phyloP scores from a whole-genome alignment of 2,797 vertebrate species.

The Pseudopleuronectes americanus region DNA sequence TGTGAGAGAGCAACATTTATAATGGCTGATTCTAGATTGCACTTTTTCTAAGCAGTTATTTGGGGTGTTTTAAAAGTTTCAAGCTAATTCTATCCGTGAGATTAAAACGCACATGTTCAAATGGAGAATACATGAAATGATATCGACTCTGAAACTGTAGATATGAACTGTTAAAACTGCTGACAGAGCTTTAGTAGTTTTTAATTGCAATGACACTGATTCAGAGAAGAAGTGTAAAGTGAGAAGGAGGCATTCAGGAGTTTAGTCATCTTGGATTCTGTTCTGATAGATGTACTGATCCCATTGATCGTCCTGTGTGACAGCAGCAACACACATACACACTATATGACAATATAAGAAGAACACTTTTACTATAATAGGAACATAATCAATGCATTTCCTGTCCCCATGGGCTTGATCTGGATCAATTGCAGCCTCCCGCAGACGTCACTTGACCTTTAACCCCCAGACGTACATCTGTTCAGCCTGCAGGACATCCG shows the following conservation, averaged over 20 bases:
- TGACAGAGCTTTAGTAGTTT: constrained; percentile 27
- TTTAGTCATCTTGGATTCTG: too few relatives aligned
- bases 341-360: too few relatives aligned
- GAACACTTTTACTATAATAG: background rate
- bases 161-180: background rate
- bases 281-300: too few relatives aligned
- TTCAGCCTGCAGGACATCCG: background rate
- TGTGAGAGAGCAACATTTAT: too few relatives aligned
- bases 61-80: constrained; percentile 4
- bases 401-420: background rate
- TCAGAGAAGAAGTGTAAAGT: too few relatives aligned
- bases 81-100: constrained; percentile 17
- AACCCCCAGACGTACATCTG: background rate
- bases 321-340: too few relatives aligned
- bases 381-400: background rate
- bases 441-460: background rate
- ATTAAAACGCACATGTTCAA: constrained; percentile 7
- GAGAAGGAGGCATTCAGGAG: too few relatives aligned
- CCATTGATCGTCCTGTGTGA: too few relatives aligned
- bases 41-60: background rate
- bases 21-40: too few relatives aligned
- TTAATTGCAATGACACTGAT: too few relatives aligned
- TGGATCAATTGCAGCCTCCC: background rate
- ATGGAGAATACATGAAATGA: background rate
- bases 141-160: constrained; percentile 50